These are phyloP conservation scores for Chaenodraco wilsoni DNA, from an alignment of 2,797 vertebrate species.

Conservation along the genomic window DNA sequence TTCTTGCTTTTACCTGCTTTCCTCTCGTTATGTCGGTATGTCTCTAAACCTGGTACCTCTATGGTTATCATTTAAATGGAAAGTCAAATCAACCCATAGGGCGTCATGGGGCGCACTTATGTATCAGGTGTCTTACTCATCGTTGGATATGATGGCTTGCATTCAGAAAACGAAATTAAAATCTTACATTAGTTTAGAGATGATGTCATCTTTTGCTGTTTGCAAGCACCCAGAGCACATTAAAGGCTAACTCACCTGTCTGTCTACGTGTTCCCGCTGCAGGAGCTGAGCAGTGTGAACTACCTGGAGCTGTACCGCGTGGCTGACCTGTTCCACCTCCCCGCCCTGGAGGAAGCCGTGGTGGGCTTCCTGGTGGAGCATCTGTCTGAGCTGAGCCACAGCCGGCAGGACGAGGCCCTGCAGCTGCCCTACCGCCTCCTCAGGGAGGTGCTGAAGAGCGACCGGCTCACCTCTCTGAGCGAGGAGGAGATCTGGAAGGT, in stretches of 20 bases:
- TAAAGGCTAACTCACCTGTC: not conserved
- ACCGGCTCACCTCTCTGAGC: slow-evolving; percentile 94
- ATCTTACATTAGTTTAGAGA: not conserved
- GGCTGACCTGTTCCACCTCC: slow-evolving; percentile 97
- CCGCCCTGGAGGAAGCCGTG: slow-evolving; percentile 93
- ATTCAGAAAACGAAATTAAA: not conserved
- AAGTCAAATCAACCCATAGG: not conserved
- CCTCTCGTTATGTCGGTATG: not conserved
- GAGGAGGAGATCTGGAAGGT: slow-evolving; percentile 99
- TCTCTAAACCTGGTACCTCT: slow-evolving; percentile 3
- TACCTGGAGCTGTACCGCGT: slow-evolving; percentile 98
- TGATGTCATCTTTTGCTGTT: not conserved
- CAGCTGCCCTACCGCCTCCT: slow-evolving; percentile 94
- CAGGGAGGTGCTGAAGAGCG: slow-evolving; percentile 95
- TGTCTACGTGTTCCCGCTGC: slow-evolving; percentile 36
- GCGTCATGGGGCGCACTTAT: not conserved
- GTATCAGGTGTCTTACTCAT: not conserved
- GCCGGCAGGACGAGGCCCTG: slow-evolving; percentile 91
- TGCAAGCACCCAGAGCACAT: not conserved
- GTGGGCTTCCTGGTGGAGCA: slow-evolving; percentile 96
- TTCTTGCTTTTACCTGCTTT: not conserved
- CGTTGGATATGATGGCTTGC: not conserved
- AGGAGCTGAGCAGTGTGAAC: slow-evolving; percentile 97
- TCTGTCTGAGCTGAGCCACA: slow-evolving; percentile 93
- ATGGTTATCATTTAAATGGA: slow-evolving; percentile 25